These are phyloP conservation scores for Gobius niger DNA, from an alignment of 2,113 vertebrate genomes.

Conservation along the genomic window DNA sequence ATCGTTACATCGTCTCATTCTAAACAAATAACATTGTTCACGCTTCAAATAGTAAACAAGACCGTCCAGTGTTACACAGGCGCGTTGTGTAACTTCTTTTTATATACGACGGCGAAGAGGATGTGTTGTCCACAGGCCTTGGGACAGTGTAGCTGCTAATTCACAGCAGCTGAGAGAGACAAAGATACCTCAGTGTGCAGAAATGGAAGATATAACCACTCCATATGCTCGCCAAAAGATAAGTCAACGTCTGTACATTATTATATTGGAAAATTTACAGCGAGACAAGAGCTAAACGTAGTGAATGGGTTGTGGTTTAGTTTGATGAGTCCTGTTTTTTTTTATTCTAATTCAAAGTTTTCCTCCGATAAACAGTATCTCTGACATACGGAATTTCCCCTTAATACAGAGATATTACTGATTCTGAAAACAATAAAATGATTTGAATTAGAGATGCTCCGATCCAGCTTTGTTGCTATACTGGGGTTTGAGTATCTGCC, in stretches of 20 bases:
- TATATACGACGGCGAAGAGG: constrained; percentile 14
- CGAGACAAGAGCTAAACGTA: not conserved
- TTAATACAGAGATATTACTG: no score
- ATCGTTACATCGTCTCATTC: no score
- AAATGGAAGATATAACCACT: constrained; percentile 4
- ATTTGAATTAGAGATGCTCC: no score
- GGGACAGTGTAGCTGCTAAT: constrained; percentile 85
- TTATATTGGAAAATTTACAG: not conserved
- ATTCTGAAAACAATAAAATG: no score
- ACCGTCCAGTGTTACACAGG: not conserved
- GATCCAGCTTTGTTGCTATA: no score
- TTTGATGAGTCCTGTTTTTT: no score
- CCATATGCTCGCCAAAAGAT: not conserved
- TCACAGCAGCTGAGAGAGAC: constrained; percentile 85
- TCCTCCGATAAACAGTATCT: no score
- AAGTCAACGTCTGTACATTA: not conserved
- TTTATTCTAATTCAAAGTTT: no score
- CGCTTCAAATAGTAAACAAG: not conserved
- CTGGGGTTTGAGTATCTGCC: no score
- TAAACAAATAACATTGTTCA: no score
- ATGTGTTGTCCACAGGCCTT: constrained; percentile 62
- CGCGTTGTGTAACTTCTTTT: not conserved
- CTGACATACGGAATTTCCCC: no score
- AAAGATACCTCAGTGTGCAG: constrained; percentile 34
- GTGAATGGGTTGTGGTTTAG: no score